A percentile compares a stretch with the other conserved stretches of the same genome.
These are phyloP conservation scores for Zosterops japonicus DNA, from an alignment of 2,113 vertebrate genomes.

Conservation along the genomic window DNA sequence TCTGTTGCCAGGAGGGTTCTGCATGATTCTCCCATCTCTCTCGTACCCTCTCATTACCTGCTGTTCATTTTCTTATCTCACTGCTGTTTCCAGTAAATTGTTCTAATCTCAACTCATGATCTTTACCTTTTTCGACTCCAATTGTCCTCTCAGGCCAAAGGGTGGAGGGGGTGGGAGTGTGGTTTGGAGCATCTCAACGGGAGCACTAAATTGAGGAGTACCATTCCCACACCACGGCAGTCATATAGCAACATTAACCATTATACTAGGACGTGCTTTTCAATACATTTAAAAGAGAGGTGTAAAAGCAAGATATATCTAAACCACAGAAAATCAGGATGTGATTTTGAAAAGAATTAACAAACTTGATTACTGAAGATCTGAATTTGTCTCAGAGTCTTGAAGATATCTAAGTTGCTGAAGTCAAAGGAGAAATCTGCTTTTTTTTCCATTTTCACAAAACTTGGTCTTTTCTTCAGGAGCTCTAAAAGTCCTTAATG, in stretches of 20 bases:
- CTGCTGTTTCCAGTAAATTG: neutral
- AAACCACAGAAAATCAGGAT: neutral
- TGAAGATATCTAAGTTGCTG: neutral
- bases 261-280: neutral
- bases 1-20: rapidly evolving
- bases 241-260: neutral
- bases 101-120: neutral
- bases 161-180: rapidly evolving
- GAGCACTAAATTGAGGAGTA: neutral
- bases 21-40: rapidly evolving
- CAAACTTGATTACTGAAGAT: neutral
- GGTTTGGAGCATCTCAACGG: neutral
- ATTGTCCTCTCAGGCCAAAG: neutral
- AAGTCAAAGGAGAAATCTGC: neutral
- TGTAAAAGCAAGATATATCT: neutral
- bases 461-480: neutral
- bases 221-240: neutral
- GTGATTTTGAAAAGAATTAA: neutral
- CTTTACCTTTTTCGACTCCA: neutral
- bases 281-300: neutral
- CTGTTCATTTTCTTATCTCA: neutral
- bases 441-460: neutral
- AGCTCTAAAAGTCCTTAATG: neutral
- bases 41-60: neutral
- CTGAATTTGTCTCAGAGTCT: neutral